These are phyloP conservation scores for Scomber japonicus DNA, from an alignment of 2,113 vertebrate species.

Conservation along the genomic window DNA sequence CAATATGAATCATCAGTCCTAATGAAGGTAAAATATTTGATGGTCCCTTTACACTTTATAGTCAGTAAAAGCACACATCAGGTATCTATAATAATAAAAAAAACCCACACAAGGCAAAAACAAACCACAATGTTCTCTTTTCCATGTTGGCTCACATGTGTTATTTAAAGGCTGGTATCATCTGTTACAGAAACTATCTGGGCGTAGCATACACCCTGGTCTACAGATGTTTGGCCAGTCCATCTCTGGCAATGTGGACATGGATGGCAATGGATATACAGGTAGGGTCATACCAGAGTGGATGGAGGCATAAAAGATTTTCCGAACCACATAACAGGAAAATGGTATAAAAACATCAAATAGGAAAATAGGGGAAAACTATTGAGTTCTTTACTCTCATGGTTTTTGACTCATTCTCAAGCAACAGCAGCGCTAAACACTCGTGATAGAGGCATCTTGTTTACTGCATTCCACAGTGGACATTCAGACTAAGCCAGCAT, in stretches of 20 bases:
- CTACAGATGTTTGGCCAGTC: slow-evolving; percentile 98
- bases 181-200: slow-evolving; percentile 90
- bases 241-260: slow-evolving; percentile 95
- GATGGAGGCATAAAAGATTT: not conserved
- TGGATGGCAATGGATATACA: slow-evolving; percentile 97
- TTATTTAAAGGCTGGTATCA: slow-evolving; percentile 58
- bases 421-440: slow-evolving; percentile 27
- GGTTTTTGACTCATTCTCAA: slow-evolving; percentile 35
- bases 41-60: not conserved
- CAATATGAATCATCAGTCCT: no score
- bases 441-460: slow-evolving; percentile 80
- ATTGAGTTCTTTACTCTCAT: slow-evolving; percentile 26
- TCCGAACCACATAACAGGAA: not conserved
- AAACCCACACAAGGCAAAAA: not conserved
- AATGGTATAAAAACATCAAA: slow-evolving; percentile 18
- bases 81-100: slow-evolving; percentile 30
- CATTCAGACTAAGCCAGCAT: slow-evolving; percentile 44
- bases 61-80: not conserved
- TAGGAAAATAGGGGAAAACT: slow-evolving; percentile 13
- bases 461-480: slow-evolving; percentile 81
- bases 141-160: slow-evolving; percentile 24
- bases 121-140: slow-evolving; percentile 40
- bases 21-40: not conserved
- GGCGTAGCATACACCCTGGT: slow-evolving; percentile 86
- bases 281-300: slow-evolving; percentile 82